Conservation (phyloP, 2,797 vertebrate genomes). For the Mormyrops boulengeri region DNA sequence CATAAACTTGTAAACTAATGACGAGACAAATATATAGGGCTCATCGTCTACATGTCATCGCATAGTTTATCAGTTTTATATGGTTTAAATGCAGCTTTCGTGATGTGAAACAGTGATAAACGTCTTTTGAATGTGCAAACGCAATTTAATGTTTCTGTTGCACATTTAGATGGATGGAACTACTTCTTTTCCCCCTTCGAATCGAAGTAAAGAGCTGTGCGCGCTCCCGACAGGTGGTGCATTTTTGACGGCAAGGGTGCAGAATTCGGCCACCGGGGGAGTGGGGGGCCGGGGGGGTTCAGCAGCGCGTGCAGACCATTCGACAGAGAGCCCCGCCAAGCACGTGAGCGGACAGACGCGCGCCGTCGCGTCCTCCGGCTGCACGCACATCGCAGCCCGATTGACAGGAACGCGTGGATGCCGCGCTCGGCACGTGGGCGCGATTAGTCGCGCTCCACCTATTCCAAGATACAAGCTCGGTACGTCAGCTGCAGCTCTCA, state of each 20-base stretch:
- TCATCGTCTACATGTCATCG: too few relatives aligned
- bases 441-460: background rate
- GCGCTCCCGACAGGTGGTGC: background rate
- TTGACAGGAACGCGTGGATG: background rate
- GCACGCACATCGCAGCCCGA: background rate
- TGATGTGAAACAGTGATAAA: too few relatives aligned
- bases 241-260: background rate
- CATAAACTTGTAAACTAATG: too few relatives aligned
- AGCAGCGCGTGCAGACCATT: background rate
- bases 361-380: background rate
- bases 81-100: too few relatives aligned
- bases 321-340: background rate
- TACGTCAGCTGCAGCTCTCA: background rate
- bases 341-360: background rate
- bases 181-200: background rate
- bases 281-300: background rate
- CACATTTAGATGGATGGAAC: too few relatives aligned
- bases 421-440: background rate
- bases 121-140: too few relatives aligned
- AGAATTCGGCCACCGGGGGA: background rate
- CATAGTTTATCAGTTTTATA: too few relatives aligned
- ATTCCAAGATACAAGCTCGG: background rate
- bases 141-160: too few relatives aligned
- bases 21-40: background rate
- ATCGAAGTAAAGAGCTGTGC: background rate